Percentiles rank a stretch among this genome's conserved stretches.
Evolutionary conservation across 2,888 invertebrate genomes (phyloP).

Genomic region (Aelia acuminata): DNA sequence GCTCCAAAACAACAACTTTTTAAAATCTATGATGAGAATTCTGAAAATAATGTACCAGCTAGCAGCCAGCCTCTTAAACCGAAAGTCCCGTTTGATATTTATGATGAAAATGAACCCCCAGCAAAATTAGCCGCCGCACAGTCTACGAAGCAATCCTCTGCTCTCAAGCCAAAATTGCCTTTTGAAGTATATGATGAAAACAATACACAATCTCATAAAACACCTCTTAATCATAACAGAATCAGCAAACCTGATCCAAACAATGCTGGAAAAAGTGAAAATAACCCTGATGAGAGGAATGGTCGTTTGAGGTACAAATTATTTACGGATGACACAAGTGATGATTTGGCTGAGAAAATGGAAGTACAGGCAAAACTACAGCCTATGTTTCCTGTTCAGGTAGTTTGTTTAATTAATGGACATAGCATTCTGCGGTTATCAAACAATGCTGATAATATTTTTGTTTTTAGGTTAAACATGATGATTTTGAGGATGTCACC

Average conservation of each 20-base stretch:
- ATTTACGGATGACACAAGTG: slow-evolving; percentile 40
- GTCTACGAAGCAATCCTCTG: slow-evolving; percentile 29
- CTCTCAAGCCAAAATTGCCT: slow-evolving; percentile 32
- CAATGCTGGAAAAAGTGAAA: neutral
- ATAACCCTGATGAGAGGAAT: neutral
- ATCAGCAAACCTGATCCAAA: neutral
- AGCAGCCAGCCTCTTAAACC: slow-evolving; percentile 19
- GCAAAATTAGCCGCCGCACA: neutral
- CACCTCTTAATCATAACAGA: neutral
- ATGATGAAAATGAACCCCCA: slow-evolving; percentile 51
- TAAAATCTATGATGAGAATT: slow-evolving; percentile 43
- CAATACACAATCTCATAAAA: neutral
- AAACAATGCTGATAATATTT: neutral
- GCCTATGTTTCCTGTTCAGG: slow-evolving; percentile 43
- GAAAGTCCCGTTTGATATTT: slow-evolving; percentile 47
- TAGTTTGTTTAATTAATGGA: neutral
- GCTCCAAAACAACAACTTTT: slow-evolving; percentile 7
- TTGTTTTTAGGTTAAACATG: slow-evolving; percentile 63
- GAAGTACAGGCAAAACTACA: slow-evolving; percentile 50
- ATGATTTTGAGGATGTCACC: slow-evolving; percentile 65
- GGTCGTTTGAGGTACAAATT: slow-evolving; percentile 40
- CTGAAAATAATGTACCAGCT: neutral
- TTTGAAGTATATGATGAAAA: slow-evolving; percentile 56
- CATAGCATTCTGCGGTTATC: neutral
- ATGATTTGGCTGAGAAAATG: slow-evolving; percentile 41